phyloP scores from a whole-genome alignment of 1,140 invertebrate species.

The Stenopsyche tienmushanensis region DNA sequence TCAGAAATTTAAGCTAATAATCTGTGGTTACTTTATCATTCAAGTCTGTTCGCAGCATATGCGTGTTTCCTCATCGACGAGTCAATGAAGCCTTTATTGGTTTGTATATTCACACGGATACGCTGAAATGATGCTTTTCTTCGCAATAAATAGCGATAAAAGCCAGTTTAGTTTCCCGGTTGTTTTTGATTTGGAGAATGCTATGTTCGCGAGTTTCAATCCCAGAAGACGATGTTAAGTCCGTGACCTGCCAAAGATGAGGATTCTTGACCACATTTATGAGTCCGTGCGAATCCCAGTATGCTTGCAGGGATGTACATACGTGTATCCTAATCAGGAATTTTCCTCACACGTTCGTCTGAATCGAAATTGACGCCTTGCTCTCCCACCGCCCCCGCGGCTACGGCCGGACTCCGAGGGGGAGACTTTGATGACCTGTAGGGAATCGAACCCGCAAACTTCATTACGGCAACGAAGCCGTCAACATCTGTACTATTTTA shows the following conservation, averaged over 20 bases:
- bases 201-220: conserved; percentile 3
- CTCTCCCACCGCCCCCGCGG: neutral
- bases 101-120: no score
- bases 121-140: no score
- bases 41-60: no score
- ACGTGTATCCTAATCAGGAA: conserved; percentile 17
- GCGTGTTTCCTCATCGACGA: no score
- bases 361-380: conserved; percentile 23
- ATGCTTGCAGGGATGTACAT: no score
- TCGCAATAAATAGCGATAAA: no score
- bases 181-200: no score
- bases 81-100: no score
- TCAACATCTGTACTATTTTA: conserved; percentile 30
- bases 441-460: conserved; percentile 41
- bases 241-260: conserved; percentile 21
- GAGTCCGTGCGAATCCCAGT: no score
- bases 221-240: neutral
- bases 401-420: conserved; percentile 3
- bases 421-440: conserved; percentile 32
- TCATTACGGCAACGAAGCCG: conserved; percentile 34
- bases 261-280: neutral
- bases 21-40: no score
- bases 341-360: conserved; percentile 25
- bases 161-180: no score
- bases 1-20: no score